Percentiles rank a stretch among this genome's conserved stretches.
These are phyloP conservation scores for Zophobas morio DNA, from an alignment of 1,140 invertebrate species.

Conservation along the genomic window DNA sequence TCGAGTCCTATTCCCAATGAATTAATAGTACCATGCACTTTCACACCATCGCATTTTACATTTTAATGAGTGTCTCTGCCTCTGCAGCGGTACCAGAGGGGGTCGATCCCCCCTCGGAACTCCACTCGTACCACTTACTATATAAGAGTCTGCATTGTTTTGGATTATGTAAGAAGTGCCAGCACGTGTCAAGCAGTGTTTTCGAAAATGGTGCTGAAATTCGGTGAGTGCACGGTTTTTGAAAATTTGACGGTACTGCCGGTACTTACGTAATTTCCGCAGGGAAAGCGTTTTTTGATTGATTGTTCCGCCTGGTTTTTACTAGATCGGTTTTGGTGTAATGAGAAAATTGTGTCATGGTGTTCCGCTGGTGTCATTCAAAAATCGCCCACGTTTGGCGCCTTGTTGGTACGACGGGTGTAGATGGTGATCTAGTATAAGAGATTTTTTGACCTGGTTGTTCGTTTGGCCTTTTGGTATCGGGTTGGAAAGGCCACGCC, in stretches of 20 bases:
- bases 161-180: conserved; percentile 25
- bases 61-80: neutral
- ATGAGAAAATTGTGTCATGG: too few species aligned
- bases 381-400: too few species aligned
- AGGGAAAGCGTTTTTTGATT: conserved; percentile 15
- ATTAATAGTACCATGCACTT: conserved; percentile 23
- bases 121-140: neutral
- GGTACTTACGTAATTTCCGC: neutral
- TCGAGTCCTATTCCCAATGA: too few species aligned
- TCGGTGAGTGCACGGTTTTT: conserved; percentile 14
- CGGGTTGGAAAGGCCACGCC: too few species aligned
- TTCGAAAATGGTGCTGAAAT: conserved; percentile 18
- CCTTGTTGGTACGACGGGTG: too few species aligned
- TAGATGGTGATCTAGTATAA: too few species aligned
- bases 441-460: too few species aligned
- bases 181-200: conserved; percentile 19
- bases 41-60: conserved; percentile 21
- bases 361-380: too few species aligned
- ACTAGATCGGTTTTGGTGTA: too few species aligned
- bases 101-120: neutral
- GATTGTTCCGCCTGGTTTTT: neutral
- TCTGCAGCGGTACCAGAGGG: conserved; percentile 10
- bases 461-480: too few species aligned
- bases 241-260: too few species aligned
- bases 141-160: conserved; percentile 29